phyloP scores from a whole-genome alignment of 2,797 vertebrate species.

The Lagorchestes hirsutus region DNA sequence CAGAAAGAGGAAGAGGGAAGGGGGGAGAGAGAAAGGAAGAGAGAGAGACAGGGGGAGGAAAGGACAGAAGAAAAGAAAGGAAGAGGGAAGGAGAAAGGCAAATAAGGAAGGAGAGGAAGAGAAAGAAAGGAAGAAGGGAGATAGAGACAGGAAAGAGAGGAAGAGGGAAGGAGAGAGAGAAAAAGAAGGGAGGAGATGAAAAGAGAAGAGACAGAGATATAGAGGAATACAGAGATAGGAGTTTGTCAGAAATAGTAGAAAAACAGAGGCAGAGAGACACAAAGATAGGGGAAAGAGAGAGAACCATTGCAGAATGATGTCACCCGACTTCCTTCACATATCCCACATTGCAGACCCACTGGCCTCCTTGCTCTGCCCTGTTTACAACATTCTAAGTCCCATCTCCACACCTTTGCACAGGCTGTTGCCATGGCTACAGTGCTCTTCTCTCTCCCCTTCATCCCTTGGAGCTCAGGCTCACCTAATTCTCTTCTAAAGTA shows the following conservation, averaged over 20 bases:
- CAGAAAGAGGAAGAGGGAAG: fast-evolving
- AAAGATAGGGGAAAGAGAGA: neutral
- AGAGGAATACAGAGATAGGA: no score
- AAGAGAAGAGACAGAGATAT: no score
- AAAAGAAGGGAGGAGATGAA: fast-evolving
- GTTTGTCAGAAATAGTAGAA: neutral
- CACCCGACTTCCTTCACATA: neutral
- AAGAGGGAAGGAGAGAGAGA: neutral
- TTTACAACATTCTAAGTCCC: neutral
- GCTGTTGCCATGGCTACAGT: neutral
- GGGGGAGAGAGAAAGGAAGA: no score
- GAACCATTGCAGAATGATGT: neutral
- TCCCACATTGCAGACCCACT: neutral
- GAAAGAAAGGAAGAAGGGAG: neutral
- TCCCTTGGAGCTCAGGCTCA: neutral
- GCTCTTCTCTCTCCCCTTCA: neutral
- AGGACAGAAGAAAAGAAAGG: no score
- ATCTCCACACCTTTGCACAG: neutral
- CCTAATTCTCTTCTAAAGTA: neutral
- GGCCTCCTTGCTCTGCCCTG: neutral
- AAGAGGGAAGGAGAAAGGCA: neutral
- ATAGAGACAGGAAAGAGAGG: neutral
- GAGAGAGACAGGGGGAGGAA: no score
- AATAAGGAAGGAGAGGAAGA: fast-evolving
- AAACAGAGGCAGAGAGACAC: neutral